Evolutionary conservation across 2,113 vertebrate species (phyloP).

Genomic region (Patagioenas fasciata): DNA sequence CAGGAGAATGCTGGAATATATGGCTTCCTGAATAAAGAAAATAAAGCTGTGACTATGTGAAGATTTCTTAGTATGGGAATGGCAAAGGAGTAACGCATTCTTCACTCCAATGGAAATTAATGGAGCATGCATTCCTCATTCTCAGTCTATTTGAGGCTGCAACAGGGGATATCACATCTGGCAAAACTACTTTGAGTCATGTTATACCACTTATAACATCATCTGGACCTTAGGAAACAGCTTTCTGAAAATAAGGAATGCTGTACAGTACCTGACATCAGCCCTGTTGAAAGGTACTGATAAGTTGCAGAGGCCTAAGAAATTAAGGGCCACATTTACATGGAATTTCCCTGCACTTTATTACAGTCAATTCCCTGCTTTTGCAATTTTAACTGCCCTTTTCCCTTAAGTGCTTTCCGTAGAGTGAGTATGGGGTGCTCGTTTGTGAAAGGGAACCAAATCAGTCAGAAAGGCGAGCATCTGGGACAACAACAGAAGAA

Average conservation of each 20-base stretch:
- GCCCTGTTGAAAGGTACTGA: constrained; percentile 59
- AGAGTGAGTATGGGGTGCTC: neutral
- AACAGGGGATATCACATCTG: constrained; percentile 58
- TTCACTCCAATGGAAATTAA: constrained; percentile 59
- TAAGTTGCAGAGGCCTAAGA: constrained; percentile 56
- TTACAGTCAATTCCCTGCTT: constrained; percentile 21
- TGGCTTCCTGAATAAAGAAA: constrained; percentile 31
- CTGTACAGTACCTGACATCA: constrained; percentile 4
- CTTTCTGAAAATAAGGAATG: constrained; percentile 31
- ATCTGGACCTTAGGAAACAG: constrained; percentile 54
- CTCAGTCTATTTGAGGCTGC: constrained; percentile 57
- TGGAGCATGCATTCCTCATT: constrained; percentile 43
- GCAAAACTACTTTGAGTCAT: constrained; percentile 63
- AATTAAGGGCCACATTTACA: constrained; percentile 13
- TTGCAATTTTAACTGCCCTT: constrained; percentile 33
- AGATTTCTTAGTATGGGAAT: constrained; percentile 23
- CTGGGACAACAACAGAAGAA: neutral
- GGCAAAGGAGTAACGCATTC: constrained; percentile 44
- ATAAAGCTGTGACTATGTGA: constrained; percentile 35
- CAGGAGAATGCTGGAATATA: constrained; percentile 2
- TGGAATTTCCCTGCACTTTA: constrained; percentile 27
- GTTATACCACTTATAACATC: constrained; percentile 48
- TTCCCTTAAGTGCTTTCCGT: neutral
- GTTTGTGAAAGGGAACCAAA: neutral
- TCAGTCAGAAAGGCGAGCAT: neutral